Percentiles rank a stretch among this genome's conserved stretches.
Evolutionary conservation across 1,140 invertebrate genomes (phyloP).

Genomic region (Adoxophyes honmai): DNA sequence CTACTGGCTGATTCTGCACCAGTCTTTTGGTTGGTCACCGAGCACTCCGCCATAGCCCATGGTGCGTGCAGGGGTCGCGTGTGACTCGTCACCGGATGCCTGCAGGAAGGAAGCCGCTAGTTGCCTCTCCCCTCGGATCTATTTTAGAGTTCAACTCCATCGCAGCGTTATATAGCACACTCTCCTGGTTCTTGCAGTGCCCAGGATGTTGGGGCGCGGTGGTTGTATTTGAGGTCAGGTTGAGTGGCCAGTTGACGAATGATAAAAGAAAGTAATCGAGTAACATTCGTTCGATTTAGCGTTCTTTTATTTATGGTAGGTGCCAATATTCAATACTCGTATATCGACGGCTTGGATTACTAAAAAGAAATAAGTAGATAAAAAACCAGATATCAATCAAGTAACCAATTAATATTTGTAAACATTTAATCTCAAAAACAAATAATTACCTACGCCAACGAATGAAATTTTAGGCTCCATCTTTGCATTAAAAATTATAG

Average conservation of each 20-base stretch:
- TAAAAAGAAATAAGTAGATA: no score
- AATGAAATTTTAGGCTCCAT: no score
- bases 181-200: constrained; percentile 16
- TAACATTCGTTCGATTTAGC: neutral
- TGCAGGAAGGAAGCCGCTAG: constrained; percentile 70
- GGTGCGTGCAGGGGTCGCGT: constrained; percentile 51
- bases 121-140: constrained; percentile 71
- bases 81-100: constrained; percentile 63
- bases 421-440: no score
- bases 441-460: no score
- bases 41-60: constrained; percentile 55
- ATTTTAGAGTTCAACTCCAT: constrained; percentile 69
- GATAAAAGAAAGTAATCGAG: neutral
- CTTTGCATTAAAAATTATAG: no score
- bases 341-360: no score
- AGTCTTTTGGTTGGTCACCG: constrained; percentile 41
- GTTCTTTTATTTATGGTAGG: no score
- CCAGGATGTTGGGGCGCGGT: constrained; percentile 6
- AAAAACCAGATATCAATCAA: no score
- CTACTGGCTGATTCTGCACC: no score
- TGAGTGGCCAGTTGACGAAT: constrained; percentile 5
- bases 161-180: constrained; percentile 39
- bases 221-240: neutral
- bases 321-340: no score
- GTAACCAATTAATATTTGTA: no score